These are phyloP conservation scores for Argopecten irradians DNA, from an alignment of 1,140 invertebrate species.

Conservation along the genomic window DNA sequence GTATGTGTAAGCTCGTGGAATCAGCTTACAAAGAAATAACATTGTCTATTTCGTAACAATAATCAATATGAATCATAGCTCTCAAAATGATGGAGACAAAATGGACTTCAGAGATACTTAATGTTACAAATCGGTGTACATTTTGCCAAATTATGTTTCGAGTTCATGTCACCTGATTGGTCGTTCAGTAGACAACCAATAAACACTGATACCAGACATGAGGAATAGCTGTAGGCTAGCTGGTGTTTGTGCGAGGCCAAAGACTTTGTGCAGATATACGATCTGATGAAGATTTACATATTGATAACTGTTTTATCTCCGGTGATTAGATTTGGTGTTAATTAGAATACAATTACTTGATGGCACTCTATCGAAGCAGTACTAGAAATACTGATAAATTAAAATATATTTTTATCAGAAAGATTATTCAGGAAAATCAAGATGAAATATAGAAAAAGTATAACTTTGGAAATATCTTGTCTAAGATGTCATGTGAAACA, in stretches of 20 bases:
- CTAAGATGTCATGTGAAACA: neutral
- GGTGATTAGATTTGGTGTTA: neutral
- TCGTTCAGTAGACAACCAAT: neutral
- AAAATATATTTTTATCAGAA: neutral
- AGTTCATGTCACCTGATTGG: neutral
- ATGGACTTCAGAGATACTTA: neutral
- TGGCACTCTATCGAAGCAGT: neutral
- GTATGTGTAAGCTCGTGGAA: neutral
- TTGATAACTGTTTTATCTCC: neutral
- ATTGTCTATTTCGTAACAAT: neutral
- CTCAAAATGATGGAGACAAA: neutral
- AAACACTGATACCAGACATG: neutral
- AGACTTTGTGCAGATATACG: neutral
- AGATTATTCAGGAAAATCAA: neutral
- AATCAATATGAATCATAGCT: neutral
- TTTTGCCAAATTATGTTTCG: neutral
- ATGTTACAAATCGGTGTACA: neutral
- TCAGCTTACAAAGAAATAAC: neutral
- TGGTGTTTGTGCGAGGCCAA: neutral
- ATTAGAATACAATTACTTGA: neutral
- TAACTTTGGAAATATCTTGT: neutral
- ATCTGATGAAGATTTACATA: neutral
- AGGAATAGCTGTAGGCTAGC: neutral
- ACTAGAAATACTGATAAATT: neutral
- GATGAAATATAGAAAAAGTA: neutral